A percentile compares a stretch with the other conserved stretches of the same genome.
Conservation (phyloP, 2,888 invertebrate genomes). For the Diploptera punctata region DNA sequence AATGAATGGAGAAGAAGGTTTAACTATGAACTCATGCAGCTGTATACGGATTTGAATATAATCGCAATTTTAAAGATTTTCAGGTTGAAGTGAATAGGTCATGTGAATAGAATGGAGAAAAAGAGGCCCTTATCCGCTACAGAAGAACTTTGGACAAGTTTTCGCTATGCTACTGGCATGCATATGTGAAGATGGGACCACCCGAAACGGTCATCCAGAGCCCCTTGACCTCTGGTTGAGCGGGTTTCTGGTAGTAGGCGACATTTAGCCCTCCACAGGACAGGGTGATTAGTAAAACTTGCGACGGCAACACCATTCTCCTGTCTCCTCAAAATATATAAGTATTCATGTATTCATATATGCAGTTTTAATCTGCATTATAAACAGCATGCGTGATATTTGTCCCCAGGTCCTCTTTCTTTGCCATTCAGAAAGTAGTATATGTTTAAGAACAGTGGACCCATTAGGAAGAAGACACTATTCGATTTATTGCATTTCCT, state of each 20-base stretch:
- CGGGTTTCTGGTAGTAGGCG: slow-evolving; percentile 5
- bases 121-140: too few species aligned
- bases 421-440: not conserved
- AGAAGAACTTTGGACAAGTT: not conserved
- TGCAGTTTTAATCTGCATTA: slow-evolving; percentile 29
- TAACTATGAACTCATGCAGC: too few species aligned
- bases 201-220: slow-evolving; percentile 7
- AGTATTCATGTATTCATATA: slow-evolving; percentile 38
- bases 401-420: slow-evolving; percentile 17
- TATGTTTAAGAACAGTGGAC: slow-evolving; percentile 7
- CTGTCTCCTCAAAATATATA: slow-evolving; percentile 23
- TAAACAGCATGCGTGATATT: slow-evolving; percentile 28
- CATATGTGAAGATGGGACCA: too few species aligned
- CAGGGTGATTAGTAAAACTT: slow-evolving; percentile 33
- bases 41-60: too few species aligned
- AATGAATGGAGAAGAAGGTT: too few species aligned
- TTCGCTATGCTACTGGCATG: too few species aligned
- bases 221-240: not conserved
- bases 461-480: slow-evolving; percentile 18
- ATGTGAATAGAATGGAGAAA: too few species aligned
- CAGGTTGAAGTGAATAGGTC: too few species aligned
- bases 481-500: slow-evolving; percentile 34
- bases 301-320: slow-evolving; percentile 28
- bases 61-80: too few species aligned
- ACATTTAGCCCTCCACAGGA: slow-evolving; percentile 12